A percentile compares a stretch with the other conserved stretches of the same genome.
phyloP scores from a whole-genome alignment of 2,797 vertebrate genomes.

The Parauchenoglanis punctatus region DNA sequence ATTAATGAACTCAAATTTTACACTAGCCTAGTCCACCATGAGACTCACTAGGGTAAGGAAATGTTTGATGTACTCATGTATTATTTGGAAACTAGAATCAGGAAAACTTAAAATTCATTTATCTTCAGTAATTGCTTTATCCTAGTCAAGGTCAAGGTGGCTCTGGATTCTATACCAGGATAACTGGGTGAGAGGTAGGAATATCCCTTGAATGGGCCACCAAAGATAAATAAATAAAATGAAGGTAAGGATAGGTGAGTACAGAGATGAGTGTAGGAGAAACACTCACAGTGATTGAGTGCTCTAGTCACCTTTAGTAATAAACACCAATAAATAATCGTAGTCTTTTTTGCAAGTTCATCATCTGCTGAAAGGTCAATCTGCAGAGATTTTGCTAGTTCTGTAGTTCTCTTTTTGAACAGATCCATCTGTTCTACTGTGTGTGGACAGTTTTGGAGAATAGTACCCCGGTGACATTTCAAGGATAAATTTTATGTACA shows the following conservation, averaged over 20 bases:
- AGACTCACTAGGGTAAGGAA: neutral
- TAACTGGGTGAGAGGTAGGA: neutral
- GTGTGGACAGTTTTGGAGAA: constrained; percentile 6
- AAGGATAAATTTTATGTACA: neutral
- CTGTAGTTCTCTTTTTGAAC: neutral
- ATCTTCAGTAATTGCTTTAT: neutral
- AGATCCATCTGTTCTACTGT: neutral
- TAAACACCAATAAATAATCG: constrained; percentile 21
- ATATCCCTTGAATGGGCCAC: neutral
- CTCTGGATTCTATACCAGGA: neutral
- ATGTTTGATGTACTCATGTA: neutral
- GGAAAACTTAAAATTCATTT: neutral
- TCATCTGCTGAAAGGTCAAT: constrained; percentile 36
- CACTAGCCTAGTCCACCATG: neutral
- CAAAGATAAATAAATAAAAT: neutral
- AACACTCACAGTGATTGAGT: constrained; percentile 55
- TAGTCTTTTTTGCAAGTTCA: constrained; percentile 38
- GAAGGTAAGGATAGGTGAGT: constrained; percentile 44
- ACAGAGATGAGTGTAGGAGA: constrained; percentile 36
- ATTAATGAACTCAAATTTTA: neutral
- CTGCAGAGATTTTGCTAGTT: neutral
- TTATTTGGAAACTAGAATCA: neutral
- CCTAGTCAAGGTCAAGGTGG: neutral
- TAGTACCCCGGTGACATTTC: constrained; percentile 16
- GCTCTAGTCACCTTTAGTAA: constrained; percentile 37